Base-by-base conservation (phyloP, 2,888 invertebrate genomes). In the Ommatoiulus sabulosus region DNA sequence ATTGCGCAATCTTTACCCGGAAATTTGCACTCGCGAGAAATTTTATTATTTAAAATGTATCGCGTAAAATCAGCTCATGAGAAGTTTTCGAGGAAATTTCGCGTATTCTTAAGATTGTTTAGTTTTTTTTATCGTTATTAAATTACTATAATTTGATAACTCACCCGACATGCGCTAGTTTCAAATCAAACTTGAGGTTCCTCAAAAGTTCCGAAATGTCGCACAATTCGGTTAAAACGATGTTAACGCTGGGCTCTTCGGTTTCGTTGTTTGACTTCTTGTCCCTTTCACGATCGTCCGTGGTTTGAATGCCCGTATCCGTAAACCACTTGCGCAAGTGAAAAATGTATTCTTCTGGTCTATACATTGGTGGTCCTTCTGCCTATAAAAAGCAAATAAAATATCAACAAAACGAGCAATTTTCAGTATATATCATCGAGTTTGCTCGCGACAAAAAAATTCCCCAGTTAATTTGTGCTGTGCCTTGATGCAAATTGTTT, bases 111-210 rank as follows among this genome's bases (percentile, higher is more conserved):
- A 46, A 46, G 4, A 46, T 46, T 46, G 46, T 46, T 46, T 46
- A 8, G 8, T 46, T 46, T 46, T 46, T n/a, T n/a, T n/a, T n/a
- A n/a, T n/a, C n/a, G n/a, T n/a, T n/a, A n/a, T n/a, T n/a, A n/a
- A 46, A 46, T 46, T 46, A 8, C 57, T 20, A 20, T 15, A 63
- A 5, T 43, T 63, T 17, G n/a, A n/a, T n/a, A 15, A 90, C 91
- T 92, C 93, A 97, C 97, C 97, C 97, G 90, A 97, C 97, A 93
- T 97, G 97, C 0, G 98, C 96, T 86, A 97, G 94, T 90, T 96
- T 94, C 0, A 98, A 94, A 92, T 98, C 98, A 7, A 97, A 95
- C 90, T 96, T 94, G 52, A 98, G 94, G 92, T 98, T 98, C 87
- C 96, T 95, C 88, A 98, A 94, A 44, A 98, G 94, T 93, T 98